Conservation (phyloP, 2,888 invertebrate species). For the Nemotelus pantherinus region DNA sequence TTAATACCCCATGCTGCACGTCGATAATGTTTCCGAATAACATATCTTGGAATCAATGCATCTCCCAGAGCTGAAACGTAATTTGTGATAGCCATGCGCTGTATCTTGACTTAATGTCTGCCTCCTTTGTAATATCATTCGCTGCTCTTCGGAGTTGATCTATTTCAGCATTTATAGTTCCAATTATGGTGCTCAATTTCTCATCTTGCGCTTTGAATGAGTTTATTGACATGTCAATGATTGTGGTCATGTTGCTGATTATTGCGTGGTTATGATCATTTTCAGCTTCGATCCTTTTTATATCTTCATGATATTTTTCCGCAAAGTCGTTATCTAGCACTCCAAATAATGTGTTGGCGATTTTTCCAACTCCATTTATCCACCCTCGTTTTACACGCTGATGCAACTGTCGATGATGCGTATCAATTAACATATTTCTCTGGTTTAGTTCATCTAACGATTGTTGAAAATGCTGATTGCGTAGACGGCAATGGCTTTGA, state of each 20-base stretch:
- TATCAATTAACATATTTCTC: neutral
- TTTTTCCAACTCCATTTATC: neutral
- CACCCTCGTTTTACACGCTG: neutral
- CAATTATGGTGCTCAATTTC: neutral
- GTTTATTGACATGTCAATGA: neutral
- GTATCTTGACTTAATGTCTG: neutral
- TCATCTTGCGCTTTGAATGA: neutral
- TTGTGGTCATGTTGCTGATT: neutral
- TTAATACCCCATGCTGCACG: neutral
- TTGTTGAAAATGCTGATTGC: neutral
- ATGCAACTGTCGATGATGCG: neutral
- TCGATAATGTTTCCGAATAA: neutral
- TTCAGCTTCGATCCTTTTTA: neutral
- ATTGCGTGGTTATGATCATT: neutral
- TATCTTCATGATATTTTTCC: neutral
- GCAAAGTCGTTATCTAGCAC: neutral
- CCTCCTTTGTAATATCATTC: neutral
- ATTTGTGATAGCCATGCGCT: neutral
- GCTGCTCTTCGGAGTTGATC: neutral
- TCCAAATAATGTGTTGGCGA: neutral
- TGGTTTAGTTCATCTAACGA: neutral
- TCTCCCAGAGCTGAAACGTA: neutral
- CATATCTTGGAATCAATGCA: neutral
- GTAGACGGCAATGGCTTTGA: neutral
- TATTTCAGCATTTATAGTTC: neutral